Evolutionary conservation across 64 coral and sea anemone species (phyloP).

Genomic region (Pachyseris speciosa): DNA sequence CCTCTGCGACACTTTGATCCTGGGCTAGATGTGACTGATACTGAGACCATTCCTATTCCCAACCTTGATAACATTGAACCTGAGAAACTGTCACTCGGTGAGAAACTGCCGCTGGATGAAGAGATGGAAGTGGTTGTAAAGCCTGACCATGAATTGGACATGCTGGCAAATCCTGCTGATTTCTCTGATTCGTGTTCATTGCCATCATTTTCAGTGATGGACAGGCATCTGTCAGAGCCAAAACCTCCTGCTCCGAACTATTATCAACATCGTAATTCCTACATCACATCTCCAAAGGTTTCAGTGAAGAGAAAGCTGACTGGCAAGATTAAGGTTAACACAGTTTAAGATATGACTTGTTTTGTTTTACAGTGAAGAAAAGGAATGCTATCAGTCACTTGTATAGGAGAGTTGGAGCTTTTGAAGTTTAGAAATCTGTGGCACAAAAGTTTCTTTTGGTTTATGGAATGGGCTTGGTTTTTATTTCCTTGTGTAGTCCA

Average conservation of each 20-base stretch:
- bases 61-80: slow-evolving; percentile 66
- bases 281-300: slow-evolving; percentile 75
- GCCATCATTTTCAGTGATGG: slow-evolving; percentile 67
- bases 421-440: not conserved
- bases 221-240: slow-evolving; percentile 22
- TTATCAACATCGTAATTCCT: slow-evolving; percentile 45
- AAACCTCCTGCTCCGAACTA: slow-evolving; percentile 10
- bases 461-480: not conserved
- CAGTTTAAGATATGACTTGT: not conserved
- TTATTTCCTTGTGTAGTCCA: slow-evolving; percentile 18
- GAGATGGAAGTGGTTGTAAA: slow-evolving; percentile 96
- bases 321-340: slow-evolving; percentile 78
- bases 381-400: not conserved
- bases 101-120: slow-evolving; percentile 81
- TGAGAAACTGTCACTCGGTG: slow-evolving; percentile 51
- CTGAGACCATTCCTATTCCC: slow-evolving; percentile 43
- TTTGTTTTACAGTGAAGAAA: not conserved
- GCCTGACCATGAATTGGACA: slow-evolving; percentile 75
- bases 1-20: slow-evolving; percentile 52
- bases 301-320: slow-evolving; percentile 84
- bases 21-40: slow-evolving; percentile 58
- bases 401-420: not conserved
- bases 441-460: not conserved
- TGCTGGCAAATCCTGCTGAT: slow-evolving; percentile 53
- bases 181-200: slow-evolving; percentile 63